These are phyloP conservation scores for Crenichthys baileyi DNA, from an alignment of 2,797 vertebrate genomes.

Conservation along the genomic window DNA sequence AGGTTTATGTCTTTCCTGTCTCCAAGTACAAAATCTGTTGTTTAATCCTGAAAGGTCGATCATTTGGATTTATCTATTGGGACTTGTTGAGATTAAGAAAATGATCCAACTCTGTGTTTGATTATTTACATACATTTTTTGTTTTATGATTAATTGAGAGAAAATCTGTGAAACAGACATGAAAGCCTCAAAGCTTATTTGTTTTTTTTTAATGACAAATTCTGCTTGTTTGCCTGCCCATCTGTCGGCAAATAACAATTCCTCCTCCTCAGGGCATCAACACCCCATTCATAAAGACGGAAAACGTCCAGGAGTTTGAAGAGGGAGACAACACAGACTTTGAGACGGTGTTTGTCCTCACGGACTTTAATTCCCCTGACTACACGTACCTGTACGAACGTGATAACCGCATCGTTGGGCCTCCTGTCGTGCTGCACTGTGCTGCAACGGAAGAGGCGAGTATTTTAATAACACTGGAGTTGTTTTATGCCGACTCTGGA, in stretches of 20 bases:
- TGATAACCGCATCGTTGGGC: constrained; percentile 91
- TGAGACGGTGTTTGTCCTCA: constrained; percentile 90
- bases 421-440: constrained; percentile 90
- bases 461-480: neutral
- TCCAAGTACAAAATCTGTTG: neutral
- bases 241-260: neutral
- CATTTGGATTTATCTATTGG: neutral
- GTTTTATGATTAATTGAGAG: neutral
- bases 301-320: constrained; percentile 85
- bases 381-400: constrained; percentile 88
- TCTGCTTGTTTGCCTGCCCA: neutral
- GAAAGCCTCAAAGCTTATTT: neutral
- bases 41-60: neutral
- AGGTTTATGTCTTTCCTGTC: neutral
- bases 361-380: constrained; percentile 86
- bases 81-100: neutral
- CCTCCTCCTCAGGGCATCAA: constrained; percentile 86
- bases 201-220: neutral
- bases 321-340: constrained; percentile 88
- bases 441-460: constrained; percentile 88
- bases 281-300: constrained; percentile 83
- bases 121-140: neutral
- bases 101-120: too few species aligned
- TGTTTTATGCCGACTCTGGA: neutral
- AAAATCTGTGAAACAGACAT: neutral